Conservation (phyloP, 2,113 vertebrate genomes). For the Misgurnus mizolepis region DNA sequence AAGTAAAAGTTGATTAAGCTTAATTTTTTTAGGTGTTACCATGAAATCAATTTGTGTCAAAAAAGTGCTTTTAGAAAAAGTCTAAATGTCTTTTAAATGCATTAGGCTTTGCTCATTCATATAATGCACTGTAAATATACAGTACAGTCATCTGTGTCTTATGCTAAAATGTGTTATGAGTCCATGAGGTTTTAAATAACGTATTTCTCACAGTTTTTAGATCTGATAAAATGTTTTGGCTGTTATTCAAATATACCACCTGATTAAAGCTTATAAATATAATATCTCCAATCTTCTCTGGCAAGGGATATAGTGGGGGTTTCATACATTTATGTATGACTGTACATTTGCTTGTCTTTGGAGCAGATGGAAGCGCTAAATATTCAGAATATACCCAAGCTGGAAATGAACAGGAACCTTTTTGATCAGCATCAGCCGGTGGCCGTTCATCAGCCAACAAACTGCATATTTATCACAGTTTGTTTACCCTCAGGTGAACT, state of each 20-base stretch:
- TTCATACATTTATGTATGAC: slow-evolving; percentile 58
- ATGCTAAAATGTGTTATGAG: background rate
- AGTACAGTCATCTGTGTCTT: background rate
- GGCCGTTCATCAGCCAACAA: slow-evolving; percentile 65
- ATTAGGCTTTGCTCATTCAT: no score
- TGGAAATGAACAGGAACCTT: slow-evolving; percentile 59
- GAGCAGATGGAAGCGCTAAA: slow-evolving; percentile 66
- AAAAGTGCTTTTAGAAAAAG: no score
- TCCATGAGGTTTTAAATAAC: background rate
- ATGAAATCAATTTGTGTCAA: no score
- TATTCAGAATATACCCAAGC: slow-evolving; percentile 60
- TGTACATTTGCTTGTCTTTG: slow-evolving; percentile 44
- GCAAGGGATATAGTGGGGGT: background rate
- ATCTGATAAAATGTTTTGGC: background rate
- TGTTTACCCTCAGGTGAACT: slow-evolving; percentile 32
- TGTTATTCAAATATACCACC: slow-evolving; percentile 17
- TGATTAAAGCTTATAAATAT: slow-evolving; percentile 33
- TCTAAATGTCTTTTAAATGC: no score
- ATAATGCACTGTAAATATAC: no score
- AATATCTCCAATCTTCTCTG: background rate
- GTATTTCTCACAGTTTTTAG: background rate
- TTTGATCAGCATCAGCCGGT: slow-evolving; percentile 58
- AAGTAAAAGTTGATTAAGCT: no score
- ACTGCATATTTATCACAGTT: slow-evolving; percentile 61
- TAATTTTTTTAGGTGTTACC: no score